Evolutionary conservation across 2,888 invertebrate genomes (phyloP).

Genomic region (Subacronicta megacephala): DNA sequence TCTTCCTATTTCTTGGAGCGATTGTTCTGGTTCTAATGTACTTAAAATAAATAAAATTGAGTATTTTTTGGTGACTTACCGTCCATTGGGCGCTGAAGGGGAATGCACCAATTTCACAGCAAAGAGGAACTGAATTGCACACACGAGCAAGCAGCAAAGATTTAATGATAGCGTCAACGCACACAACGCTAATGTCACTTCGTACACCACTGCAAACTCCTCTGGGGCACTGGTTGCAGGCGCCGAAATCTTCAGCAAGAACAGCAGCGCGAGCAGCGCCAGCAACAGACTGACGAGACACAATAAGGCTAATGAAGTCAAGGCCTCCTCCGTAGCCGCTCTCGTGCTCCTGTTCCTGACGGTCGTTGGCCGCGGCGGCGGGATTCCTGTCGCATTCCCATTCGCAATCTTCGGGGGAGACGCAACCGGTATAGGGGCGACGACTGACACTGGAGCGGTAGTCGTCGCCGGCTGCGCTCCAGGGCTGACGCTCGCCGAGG

Average conservation of each 20-base stretch:
- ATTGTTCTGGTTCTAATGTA: conserved; percentile 18
- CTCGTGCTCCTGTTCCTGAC: conserved; percentile 76
- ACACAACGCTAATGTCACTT: conserved; percentile 97
- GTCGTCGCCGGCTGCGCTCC: conserved; percentile 76
- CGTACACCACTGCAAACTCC: conserved; percentile 96
- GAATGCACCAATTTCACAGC: conserved; percentile 97
- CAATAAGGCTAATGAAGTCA: conserved; percentile 95
- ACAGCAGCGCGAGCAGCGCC: conserved; percentile 95
- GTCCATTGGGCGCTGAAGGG: conserved; percentile 94
- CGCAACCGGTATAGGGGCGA: conserved; percentile 73
- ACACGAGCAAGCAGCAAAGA: conserved; percentile 97
- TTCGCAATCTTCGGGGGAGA: conserved; percentile 86
- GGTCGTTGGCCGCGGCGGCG: conserved; percentile 69
- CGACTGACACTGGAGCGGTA: conserved; percentile 67
- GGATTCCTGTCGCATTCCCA: conserved; percentile 89
- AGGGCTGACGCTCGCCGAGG: conserved; percentile 89
- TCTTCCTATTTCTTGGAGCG: conserved; percentile 25
- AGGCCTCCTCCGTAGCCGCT: conserved; percentile 91
- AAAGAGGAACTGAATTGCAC: conserved; percentile 98
- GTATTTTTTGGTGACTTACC: conserved; percentile 73
- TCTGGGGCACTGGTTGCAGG: conserved; percentile 91
- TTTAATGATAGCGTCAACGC: conserved; percentile 96
- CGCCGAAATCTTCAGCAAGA: conserved; percentile 95
- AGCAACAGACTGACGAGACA: conserved; percentile 96
- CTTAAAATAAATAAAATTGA: conserved; percentile 14